These are phyloP conservation scores for Todus mexicanus DNA, from an alignment of 2,797 vertebrate genomes.

Conservation along the genomic window DNA sequence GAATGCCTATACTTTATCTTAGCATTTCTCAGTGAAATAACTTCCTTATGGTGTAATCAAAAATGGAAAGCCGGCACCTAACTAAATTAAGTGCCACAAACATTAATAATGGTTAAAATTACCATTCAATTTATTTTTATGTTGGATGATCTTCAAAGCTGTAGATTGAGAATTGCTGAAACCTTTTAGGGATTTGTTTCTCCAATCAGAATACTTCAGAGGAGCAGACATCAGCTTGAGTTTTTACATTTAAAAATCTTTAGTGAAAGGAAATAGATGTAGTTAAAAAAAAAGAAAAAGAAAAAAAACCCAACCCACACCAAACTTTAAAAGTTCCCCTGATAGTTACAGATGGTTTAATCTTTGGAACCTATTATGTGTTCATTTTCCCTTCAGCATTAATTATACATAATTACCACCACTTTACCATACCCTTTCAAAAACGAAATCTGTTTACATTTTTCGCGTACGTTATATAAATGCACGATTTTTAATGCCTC, in stretches of 20 bases:
- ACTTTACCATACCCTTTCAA: slow-evolving; percentile 55
- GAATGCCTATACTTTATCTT: slow-evolving; percentile 38
- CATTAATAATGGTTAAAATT: slow-evolving; percentile 30
- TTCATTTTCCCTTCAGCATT: slow-evolving; percentile 77
- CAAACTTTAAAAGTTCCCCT: slow-evolving; percentile 67
- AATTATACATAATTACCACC: slow-evolving; percentile 74
- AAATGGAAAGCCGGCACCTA: slow-evolving; percentile 24
- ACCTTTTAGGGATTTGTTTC: background rate
- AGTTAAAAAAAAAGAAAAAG: background rate
- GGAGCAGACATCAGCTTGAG: slow-evolving; percentile 5
- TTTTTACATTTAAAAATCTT: slow-evolving; percentile 39
- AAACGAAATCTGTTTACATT: slow-evolving; percentile 66
- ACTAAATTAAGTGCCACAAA: background rate
- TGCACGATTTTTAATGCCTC: background rate
- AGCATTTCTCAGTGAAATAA: slow-evolving; percentile 45
- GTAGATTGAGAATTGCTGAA: background rate
- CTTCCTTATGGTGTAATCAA: slow-evolving; percentile 41
- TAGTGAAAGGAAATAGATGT: background rate
- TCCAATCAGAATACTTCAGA: background rate
- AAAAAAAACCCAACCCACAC: background rate
- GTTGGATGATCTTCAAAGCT: slow-evolving; percentile 19
- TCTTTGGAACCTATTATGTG: slow-evolving; percentile 70
- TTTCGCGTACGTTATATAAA: slow-evolving; percentile 19
- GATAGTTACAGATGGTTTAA: slow-evolving; percentile 73
- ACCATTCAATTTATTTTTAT: slow-evolving; percentile 12